phyloP scores from a whole-genome alignment of 2,888 invertebrate genomes.

The Cerastis leucographa region DNA sequence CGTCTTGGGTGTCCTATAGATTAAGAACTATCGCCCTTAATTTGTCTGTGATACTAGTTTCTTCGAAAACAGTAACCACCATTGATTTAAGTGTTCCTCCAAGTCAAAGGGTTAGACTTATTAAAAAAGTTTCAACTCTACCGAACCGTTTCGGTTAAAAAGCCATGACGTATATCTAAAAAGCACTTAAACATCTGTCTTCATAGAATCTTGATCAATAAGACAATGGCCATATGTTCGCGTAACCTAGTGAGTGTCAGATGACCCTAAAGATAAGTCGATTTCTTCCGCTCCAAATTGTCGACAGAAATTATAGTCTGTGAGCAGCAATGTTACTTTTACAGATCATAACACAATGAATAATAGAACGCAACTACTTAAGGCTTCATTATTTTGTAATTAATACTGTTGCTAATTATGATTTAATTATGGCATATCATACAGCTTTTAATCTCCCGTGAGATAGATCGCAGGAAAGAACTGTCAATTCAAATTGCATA shows the following conservation, averaged over 20 bases:
- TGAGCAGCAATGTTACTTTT: conserved; percentile 49
- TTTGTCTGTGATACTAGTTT: not conserved
- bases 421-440: conserved; percentile 42
- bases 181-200: conserved; percentile 50
- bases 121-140: conserved; percentile 4
- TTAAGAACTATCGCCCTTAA: not conserved
- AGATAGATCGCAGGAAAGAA: conserved; percentile 21
- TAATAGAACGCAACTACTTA: conserved; percentile 56
- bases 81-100: not conserved
- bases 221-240: conserved; percentile 72
- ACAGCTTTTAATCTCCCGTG: conserved; percentile 40
- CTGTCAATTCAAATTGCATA: conserved; percentile 31
- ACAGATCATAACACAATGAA: conserved; percentile 55
- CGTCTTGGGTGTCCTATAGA: not conserved
- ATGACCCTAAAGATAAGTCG: conserved; percentile 77
- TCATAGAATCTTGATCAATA: conserved; percentile 58
- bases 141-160: conserved; percentile 7
- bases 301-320: conserved; percentile 55
- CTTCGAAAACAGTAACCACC: not conserved
- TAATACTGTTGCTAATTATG: conserved; percentile 56
- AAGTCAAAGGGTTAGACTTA: not conserved
- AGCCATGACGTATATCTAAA: conserved; percentile 35
- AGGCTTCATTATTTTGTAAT: conserved; percentile 57
- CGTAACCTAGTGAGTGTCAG: conserved; percentile 75
- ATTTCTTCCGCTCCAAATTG: conserved; percentile 75